phyloP scores from a whole-genome alignment of 2,888 invertebrate species.

The Caenorhabditis sp. region DNA sequence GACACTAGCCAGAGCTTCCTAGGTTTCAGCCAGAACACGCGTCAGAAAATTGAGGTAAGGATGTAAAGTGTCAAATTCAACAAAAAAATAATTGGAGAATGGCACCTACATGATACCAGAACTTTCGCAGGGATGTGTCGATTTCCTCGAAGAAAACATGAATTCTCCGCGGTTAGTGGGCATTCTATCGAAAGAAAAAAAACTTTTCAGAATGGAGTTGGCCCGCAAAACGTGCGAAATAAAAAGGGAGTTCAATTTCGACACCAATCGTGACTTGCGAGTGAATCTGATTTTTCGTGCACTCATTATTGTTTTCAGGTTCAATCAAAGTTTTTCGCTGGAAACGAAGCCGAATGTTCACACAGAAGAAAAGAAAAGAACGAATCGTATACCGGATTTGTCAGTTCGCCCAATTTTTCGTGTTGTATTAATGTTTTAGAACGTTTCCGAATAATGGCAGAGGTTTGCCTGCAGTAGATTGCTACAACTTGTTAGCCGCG shows the following conservation, averaged over 20 bases:
- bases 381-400: neutral
- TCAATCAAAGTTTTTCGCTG: no score
- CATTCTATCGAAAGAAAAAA: neutral
- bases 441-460: no score
- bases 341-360: neutral
- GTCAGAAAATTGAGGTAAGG: slow-evolving; percentile 12
- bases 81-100: slow-evolving; percentile 1
- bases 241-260: neutral
- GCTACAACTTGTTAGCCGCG: neutral
- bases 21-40: slow-evolving; percentile 10
- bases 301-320: no score
- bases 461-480: no score
- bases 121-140: neutral
- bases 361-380: neutral
- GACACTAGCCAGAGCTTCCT: neutral
- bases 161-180: neutral
- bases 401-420: no score
- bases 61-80: neutral
- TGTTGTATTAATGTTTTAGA: neutral
- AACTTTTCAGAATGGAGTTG: neutral
- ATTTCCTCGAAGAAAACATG: neutral
- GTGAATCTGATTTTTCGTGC: no score
- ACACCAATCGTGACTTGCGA: no score
- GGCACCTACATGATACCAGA: neutral
- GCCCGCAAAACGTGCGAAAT: neutral